Base-by-base conservation (phyloP, 2,797 vertebrate species). In the Halcyon chelicuti region DNA sequence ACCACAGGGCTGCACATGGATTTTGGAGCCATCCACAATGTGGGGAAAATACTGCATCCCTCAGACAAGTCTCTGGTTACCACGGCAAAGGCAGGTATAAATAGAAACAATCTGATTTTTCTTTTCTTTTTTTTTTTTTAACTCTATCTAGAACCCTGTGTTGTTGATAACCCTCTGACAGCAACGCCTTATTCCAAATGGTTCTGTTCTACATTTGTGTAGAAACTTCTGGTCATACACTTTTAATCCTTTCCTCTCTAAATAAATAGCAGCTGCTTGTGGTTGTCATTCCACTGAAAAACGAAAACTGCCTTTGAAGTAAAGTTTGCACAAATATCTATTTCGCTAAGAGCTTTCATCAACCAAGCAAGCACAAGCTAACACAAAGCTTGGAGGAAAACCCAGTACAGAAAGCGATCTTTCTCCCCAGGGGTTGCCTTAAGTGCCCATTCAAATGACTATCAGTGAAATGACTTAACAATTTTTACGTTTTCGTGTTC, bases 51-150 rank as follows among this genome's bases (percentile, higher is more conserved):
- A 44, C 92, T 73, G 63, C 88, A 89, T 88, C 84, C 60, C 72
- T 90, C 80, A 93, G 2, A 7, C 63, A 86, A 86, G 81, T 57
- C 79, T 85, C 92, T 74, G 73, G 95, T 96, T 96, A 93, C 95
- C 93, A 96, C 75, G 94, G 96, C 90, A 95, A 96, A 96, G 33
- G 57, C 74, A 91, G 67, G 68, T 96, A 95, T 95, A 96, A 94
- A 96, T 96, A 96, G 94, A 92, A 96, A 89, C 84, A 96, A 85
- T 87, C 83, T 73, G 90, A 86, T 62, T n/a, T 66, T 76, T 83
- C 37, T 31, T 88, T 76, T 44, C 17, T 58, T n/a, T 66, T 75
- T 83, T 73, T 20, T 33, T 35, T 44, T 26, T 47, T 26, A 26
- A 78, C 79, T 73, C 57, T 37, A 55, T 92, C 71, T 89, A 75